phyloP scores from a whole-genome alignment of 2,797 vertebrate species.

The Taeniopygia guttata region DNA sequence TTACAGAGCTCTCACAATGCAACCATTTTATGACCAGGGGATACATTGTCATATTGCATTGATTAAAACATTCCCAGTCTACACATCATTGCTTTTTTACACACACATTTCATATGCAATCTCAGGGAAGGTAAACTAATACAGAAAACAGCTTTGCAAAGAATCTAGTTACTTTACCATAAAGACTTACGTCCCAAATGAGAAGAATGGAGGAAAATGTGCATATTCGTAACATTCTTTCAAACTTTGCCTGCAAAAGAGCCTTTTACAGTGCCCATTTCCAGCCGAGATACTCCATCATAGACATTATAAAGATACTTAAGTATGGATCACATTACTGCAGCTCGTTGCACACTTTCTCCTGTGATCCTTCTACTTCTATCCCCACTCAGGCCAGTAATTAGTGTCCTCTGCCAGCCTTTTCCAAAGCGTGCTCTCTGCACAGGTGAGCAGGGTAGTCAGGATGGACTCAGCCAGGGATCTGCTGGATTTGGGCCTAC shows the following conservation, averaged over 20 bases:
- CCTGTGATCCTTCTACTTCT: background rate
- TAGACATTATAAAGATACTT: background rate
- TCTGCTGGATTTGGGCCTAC: background rate
- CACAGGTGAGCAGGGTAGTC: background rate
- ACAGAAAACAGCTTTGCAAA: constrained; percentile 1
- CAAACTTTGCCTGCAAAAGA: background rate
- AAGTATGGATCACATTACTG: background rate
- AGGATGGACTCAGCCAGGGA: background rate
- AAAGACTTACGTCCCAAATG: background rate
- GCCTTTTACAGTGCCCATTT: background rate
- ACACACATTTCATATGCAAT: background rate
- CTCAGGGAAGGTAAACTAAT: constrained; percentile 9
- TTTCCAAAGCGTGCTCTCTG: background rate
- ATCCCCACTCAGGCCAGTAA: too few species aligned
- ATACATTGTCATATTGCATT: constrained; percentile 28
- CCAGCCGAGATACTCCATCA: background rate
- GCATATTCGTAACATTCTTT: background rate
- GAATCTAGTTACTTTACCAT: background rate
- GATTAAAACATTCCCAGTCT: constrained; percentile 49
- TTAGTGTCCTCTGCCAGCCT: background rate
- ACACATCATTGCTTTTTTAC: constrained; percentile 7
- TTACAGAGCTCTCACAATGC: background rate
- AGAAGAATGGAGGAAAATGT: background rate
- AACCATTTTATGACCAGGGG: constrained; percentile 45
- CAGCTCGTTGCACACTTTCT: background rate